phyloP scores from a whole-genome alignment of 2,113 vertebrate genomes.

The Nansenia antarctica region DNA sequence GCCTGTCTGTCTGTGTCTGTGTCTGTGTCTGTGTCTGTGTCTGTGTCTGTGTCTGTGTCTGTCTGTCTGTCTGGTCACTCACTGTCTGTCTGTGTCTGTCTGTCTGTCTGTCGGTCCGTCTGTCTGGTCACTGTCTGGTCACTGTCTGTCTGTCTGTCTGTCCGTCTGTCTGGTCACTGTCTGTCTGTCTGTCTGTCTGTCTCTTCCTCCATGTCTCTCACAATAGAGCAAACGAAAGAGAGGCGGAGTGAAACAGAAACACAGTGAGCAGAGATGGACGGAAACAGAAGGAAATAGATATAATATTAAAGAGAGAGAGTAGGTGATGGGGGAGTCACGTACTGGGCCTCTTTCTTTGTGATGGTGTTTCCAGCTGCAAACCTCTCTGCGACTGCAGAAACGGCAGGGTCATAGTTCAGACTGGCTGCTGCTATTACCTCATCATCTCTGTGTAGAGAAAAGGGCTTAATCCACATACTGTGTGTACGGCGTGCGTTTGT shows the following conservation, averaged over 20 bases:
- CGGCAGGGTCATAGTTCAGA: constrained; percentile 83
- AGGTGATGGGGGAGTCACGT: constrained; percentile 41
- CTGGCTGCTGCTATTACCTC: constrained; percentile 83
- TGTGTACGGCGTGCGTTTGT: neutral
- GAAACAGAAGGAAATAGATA: neutral
- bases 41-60: no score
- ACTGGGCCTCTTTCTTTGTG: constrained; percentile 83
- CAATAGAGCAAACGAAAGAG: no score
- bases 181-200: no score
- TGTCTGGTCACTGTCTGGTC: no score
- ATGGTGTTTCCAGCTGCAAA: constrained; percentile 74
- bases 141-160: no score
- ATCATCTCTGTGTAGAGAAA: constrained; percentile 67
- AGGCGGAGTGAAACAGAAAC: no score
- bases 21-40: neutral
- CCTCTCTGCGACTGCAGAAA: constrained; percentile 78
- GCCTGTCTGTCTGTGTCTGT: no score
- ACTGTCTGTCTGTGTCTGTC: no score
- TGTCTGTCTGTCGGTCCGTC: neutral
- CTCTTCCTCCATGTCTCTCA: no score
- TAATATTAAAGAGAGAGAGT: neutral
- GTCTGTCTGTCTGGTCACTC: neutral
- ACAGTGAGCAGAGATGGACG: no score
- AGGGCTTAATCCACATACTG: neutral
- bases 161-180: no score